Base-by-base conservation (phyloP, 1,140 invertebrate genomes). In the Solen grandis region DNA sequence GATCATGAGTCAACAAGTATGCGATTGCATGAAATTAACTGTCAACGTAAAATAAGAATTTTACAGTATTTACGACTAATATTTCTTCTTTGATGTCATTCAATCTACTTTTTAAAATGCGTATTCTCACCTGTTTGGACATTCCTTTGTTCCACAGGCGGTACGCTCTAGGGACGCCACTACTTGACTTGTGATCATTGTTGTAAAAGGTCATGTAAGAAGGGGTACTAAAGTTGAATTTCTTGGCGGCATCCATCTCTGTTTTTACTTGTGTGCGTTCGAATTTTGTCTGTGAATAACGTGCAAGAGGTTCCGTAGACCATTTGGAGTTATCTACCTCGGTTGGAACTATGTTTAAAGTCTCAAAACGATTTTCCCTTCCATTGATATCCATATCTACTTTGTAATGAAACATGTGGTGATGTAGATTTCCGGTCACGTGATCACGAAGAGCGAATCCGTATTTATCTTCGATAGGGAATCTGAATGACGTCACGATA, bases 351-450 rank as follows among this genome's bases (percentile, higher is more conserved):
- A 90, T 88, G 57, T 86, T 81, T 27, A 90, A 57, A 2, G 85
- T 88, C 79, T 88, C 86, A 35, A 86, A 88, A 27, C 86, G 81
- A 59, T 90, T 90, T 27, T 35, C 55, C 2, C 29, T 74, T 16
- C 87, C 87, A 35, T 73, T 38, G n/a, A 89, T 84, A 68, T 89
- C 88, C 14, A 89, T 38, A 66, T 88, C 88, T 1, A 83, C 84
- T 63, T 89, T 89, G 79, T 86, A 90, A 75, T 88, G 68, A 54
- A 89, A 86, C 31, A 88, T 63, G 74, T 90, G 89, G 25, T 87
- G 83, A 70, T 90, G 89, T n/a, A 89, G 55, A 41, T 83, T 86
- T 14, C 80, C 89, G 14, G 65, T 69, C 13, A 82, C 55, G 29
- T 85, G 29, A 13, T 82, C 66, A n/a, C 72, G 65, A 16, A 88